Evolutionary conservation across 2,888 invertebrate species (phyloP).

Genomic region (Clivina fossor): DNA sequence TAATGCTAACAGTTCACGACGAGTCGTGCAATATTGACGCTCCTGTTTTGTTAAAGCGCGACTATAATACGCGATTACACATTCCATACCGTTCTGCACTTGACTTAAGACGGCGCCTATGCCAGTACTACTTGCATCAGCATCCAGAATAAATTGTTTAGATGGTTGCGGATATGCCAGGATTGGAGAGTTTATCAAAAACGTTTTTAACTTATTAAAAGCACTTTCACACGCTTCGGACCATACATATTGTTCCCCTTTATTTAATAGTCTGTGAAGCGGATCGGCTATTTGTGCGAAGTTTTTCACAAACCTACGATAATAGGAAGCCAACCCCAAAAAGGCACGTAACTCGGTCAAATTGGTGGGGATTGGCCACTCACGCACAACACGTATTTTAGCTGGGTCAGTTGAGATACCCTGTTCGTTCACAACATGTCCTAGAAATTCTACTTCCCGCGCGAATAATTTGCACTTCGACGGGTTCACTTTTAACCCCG

Average conservation of each 20-base stretch:
- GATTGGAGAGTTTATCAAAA: neutral
- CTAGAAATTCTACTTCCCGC: slow-evolving; percentile 34
- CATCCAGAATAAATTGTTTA: slow-evolving; percentile 15
- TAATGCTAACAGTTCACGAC: slow-evolving; percentile 19
- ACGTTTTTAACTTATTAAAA: slow-evolving; percentile 24
- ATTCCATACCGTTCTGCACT: slow-evolving; percentile 11
- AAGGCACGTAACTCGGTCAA: slow-evolving; percentile 38
- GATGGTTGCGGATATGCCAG: slow-evolving; percentile 4
- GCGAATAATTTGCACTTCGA: slow-evolving; percentile 39
- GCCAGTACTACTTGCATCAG: slow-evolving; percentile 12
- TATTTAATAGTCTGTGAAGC: slow-evolving; percentile 36
- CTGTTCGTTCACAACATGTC: slow-evolving; percentile 14
- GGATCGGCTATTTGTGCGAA: slow-evolving; percentile 37
- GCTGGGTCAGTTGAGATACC: neutral
- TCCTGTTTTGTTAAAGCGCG: slow-evolving; percentile 5
- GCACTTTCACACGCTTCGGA: slow-evolving; percentile 32
- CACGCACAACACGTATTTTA: slow-evolving; percentile 11
- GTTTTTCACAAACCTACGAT: slow-evolving; percentile 40
- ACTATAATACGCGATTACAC: slow-evolving; percentile 17
- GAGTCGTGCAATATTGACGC: slow-evolving; percentile 16
- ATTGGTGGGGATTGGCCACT: slow-evolving; percentile 34
- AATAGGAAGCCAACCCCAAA: slow-evolving; percentile 43
- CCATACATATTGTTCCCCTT: slow-evolving; percentile 31
- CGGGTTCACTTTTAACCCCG: slow-evolving; percentile 34
- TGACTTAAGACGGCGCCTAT: slow-evolving; percentile 20